phyloP scores from a whole-genome alignment of 2,888 invertebrate species.

The Drosophila siamana region DNA sequence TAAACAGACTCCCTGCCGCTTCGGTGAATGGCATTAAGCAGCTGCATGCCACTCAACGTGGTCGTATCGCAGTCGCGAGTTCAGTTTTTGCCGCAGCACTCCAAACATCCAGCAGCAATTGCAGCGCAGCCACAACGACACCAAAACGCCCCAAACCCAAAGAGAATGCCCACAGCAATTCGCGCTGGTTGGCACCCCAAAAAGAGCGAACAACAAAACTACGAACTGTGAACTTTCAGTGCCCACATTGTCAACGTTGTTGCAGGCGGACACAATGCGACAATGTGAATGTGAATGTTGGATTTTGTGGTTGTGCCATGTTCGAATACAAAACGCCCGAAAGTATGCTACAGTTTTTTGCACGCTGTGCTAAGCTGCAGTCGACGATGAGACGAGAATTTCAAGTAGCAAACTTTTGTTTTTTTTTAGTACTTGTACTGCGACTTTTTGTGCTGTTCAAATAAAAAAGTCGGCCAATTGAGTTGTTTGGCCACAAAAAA shows the following conservation, averaged over 20 bases:
- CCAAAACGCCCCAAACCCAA: slow-evolving; percentile 7
- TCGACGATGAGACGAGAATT: slow-evolving; percentile 43
- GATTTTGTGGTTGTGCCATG: slow-evolving; percentile 39
- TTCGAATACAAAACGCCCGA: slow-evolving; percentile 36
- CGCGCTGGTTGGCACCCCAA: slow-evolving; percentile 19
- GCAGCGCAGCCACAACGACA: slow-evolving; percentile 32
- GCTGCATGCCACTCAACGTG: slow-evolving; percentile 59
- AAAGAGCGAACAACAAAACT: background rate
- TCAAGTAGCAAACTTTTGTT: slow-evolving; percentile 45
- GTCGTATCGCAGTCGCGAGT: slow-evolving; percentile 35
- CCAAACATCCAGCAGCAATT: slow-evolving; percentile 22
- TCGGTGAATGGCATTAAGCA: slow-evolving; percentile 59
- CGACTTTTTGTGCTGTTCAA: slow-evolving; percentile 17
- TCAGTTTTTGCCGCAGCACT: slow-evolving; percentile 36
- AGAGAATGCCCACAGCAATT: slow-evolving; percentile 30
- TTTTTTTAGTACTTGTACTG: slow-evolving; percentile 10
- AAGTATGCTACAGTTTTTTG: slow-evolving; percentile 54
- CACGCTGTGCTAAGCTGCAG: slow-evolving; percentile 28
- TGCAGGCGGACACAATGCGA: slow-evolving; percentile 40
- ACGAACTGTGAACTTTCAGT: slow-evolving; percentile 46
- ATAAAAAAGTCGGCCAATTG: slow-evolving; percentile 43
- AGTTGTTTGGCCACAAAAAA: slow-evolving; percentile 36
- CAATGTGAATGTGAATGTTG: slow-evolving; percentile 34
- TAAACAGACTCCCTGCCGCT: slow-evolving; percentile 72
- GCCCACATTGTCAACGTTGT: slow-evolving; percentile 21